A percentile compares a stretch with the other conserved stretches of the same genome.
phyloP scores from a whole-genome alignment of 2,888 invertebrate genomes.

The Trachelus tabidus region DNA sequence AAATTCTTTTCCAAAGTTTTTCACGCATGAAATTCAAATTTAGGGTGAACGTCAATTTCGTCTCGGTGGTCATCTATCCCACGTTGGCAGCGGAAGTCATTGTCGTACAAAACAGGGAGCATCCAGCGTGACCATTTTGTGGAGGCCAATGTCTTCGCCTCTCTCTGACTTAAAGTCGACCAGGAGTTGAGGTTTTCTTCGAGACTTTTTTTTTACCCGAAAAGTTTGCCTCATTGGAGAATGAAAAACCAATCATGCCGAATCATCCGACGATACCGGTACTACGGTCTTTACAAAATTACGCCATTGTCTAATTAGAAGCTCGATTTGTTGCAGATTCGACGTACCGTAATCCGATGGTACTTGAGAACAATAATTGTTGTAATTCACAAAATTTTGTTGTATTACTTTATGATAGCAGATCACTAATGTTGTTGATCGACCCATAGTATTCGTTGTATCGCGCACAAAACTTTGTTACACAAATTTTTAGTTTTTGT shows the following conservation, averaged over 20 bases:
- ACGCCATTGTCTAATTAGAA: neutral
- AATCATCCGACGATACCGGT: neutral
- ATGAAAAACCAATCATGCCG: neutral
- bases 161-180: neutral
- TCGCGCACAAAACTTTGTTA: neutral
- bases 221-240: neutral
- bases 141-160: slow-evolving; percentile 6
- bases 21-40: neutral
- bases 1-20: neutral
- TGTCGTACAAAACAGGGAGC: neutral
- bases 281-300: neutral
- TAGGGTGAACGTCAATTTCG: neutral
- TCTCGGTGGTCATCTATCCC: neutral
- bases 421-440: neutral
- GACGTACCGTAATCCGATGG: neutral
- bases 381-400: neutral
- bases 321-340: neutral
- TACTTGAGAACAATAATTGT: neutral
- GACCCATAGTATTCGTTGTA: neutral
- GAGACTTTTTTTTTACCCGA: neutral
- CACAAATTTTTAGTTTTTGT: neutral
- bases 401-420: neutral
- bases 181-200: neutral
- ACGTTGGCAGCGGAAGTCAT: neutral
- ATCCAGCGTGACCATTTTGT: neutral